Evolutionary conservation across 2,113 vertebrate genomes (phyloP).

Genomic region (Pungitius pungitius): DNA sequence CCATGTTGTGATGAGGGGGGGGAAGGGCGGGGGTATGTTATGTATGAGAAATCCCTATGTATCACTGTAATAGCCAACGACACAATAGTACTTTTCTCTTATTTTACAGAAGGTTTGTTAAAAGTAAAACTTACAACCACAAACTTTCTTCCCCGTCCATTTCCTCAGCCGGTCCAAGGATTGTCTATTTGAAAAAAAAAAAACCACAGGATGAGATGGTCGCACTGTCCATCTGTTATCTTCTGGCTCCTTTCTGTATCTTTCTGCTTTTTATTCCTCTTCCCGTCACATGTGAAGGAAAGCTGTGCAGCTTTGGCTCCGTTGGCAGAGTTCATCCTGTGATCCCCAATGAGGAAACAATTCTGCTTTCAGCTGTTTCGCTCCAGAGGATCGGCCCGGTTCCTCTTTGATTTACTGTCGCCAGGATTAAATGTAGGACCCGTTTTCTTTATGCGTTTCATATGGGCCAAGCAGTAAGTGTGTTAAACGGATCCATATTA

Average conservation of each 20-base stretch:
- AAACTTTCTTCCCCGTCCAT: not conserved
- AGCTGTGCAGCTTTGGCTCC: constrained; percentile 2
- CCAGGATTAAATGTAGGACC: constrained; percentile 25
- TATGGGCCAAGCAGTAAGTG: constrained; percentile 43
- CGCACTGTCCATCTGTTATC: constrained; percentile 43
- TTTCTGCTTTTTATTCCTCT: constrained; percentile 26
- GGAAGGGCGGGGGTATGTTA: constrained; percentile 52
- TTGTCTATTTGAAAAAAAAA: constrained; percentile 6
- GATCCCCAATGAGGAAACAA: constrained; percentile 23
- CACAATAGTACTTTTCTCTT: not conserved
- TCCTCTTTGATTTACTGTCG: constrained; percentile 47
- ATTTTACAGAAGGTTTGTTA: not conserved
- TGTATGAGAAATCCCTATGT: constrained; percentile 32
- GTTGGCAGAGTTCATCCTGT: constrained; percentile 11
- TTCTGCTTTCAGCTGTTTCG: constrained; percentile 10
- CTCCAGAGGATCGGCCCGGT: constrained; percentile 22
- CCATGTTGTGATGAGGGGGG: constrained; percentile 55
- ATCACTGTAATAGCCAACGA: constrained; percentile 12
- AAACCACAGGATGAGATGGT: constrained; percentile 41
- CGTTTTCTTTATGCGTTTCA: constrained; percentile 38
- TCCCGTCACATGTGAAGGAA: constrained; percentile 26
- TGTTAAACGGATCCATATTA: constrained; percentile 68
- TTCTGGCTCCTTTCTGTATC: constrained; percentile 15
- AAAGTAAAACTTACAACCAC: not conserved
- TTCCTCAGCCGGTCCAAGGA: not conserved